Evolutionary conservation across 2,888 invertebrate genomes (phyloP).

Genomic region (Diachrysia chrysitis): DNA sequence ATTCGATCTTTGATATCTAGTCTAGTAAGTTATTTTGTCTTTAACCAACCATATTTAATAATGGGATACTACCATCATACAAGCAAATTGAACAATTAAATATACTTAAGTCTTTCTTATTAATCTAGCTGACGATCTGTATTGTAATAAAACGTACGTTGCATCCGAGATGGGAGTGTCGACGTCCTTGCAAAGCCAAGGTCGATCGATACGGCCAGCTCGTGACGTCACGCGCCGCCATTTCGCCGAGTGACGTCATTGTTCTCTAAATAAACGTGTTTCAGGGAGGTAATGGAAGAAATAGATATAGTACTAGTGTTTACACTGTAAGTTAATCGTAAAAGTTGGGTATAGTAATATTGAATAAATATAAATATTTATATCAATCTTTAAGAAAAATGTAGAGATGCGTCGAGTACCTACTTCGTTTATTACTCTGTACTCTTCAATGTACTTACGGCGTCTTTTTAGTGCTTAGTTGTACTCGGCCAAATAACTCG

Average conservation of each 20-base stretch:
- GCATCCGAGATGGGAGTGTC: constrained; percentile 49
- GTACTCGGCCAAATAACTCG: too few relatives aligned
- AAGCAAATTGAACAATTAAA: too few relatives aligned
- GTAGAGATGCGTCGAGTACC: too few relatives aligned
- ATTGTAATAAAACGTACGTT: constrained; percentile 15
- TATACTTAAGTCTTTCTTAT: neutral
- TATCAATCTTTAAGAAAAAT: neutral
- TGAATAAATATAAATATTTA: neutral
- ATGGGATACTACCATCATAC: too few relatives aligned
- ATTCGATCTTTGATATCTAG: too few relatives aligned
- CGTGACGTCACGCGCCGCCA: constrained; percentile 57
- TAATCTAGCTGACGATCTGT: constrained; percentile 5
- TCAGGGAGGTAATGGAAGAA: constrained; percentile 8
- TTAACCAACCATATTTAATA: too few relatives aligned
- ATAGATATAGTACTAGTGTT: constrained; percentile 14
- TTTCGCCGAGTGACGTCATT: constrained; percentile 42
- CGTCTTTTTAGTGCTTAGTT: too few relatives aligned
- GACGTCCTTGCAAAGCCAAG: constrained; percentile 62
- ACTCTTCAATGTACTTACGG: too few relatives aligned
- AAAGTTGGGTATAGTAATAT: neutral
- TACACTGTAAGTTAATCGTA: constrained; percentile 14
- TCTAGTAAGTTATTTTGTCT: too few relatives aligned
- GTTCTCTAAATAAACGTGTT: constrained; percentile 35
- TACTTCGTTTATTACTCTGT: too few relatives aligned
- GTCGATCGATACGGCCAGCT: constrained; percentile 60